Base-by-base conservation (phyloP, 2,113 vertebrate genomes). In the Plotosus lineatus region DNA sequence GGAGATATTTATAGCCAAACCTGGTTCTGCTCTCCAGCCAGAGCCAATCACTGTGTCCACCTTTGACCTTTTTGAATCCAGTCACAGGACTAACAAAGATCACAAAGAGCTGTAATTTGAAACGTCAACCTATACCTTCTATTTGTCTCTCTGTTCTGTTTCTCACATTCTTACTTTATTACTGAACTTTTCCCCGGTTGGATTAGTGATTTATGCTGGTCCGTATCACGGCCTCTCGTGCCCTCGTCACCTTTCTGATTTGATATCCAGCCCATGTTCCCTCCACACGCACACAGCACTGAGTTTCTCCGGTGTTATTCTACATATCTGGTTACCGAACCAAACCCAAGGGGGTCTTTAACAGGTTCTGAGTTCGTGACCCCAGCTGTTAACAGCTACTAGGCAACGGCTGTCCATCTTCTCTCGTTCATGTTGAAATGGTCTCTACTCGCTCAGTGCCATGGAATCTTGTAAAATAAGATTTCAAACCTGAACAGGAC, bases 311-410 rank as follows among this genome's bases (percentile, higher is more conserved):
- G 86, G 82, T 94, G 93, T 93, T 94, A 93, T 94, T 93, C 82
- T 87, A 92, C 85, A 88, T 93, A 92, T 94, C 91, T 87, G 71
- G 93, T 94, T 94, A 91, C 92, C 88, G 89, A 85, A 83, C 85
- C 86, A 89, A 89, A 91, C 93, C 90, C 93, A 91, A 85, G 92
- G 90, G 93, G 91, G 90, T 93, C 91, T 92, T 93, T 92, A 92
- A 92, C 72, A 21, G 86, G 88, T 87, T 79, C 85, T 58, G 87
- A 90, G 93, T 90, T 92, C 92, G 90, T 83, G 90, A 91, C 88
- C 91, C 86, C 72, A 86, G 88, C 91, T 92, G 90, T 93, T 94
- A 92, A 93, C 92, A 92, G 92, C 89, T 90, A 88, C 85, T 83
- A 90, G 88, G 89, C 89, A 88, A 91, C 90, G 89, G 85, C 88